These are phyloP conservation scores for Catagonus wagneri DNA, from an alignment of 2,113 vertebrate species.

Conservation along the genomic window DNA sequence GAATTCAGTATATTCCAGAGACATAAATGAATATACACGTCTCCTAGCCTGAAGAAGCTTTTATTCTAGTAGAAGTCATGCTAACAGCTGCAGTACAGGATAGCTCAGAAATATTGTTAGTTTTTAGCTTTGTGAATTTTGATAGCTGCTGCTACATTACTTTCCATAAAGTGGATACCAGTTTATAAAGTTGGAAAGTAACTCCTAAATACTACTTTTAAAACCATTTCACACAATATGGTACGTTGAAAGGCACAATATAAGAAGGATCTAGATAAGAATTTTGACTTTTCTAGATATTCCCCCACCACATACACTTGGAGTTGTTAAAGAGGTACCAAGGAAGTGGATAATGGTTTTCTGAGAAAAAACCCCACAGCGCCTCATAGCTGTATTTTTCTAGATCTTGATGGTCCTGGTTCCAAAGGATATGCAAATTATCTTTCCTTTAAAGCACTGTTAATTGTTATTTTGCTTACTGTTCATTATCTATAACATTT, in stretches of 20 bases:
- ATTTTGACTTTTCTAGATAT: neutral
- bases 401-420: neutral
- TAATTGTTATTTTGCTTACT: conserved; percentile 2
- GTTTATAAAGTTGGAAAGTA: neutral
- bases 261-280: conserved; percentile 22
- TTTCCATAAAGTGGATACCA: neutral
- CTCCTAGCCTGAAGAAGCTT: neutral
- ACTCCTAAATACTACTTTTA: conserved; percentile 24
- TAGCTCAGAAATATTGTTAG: neutral
- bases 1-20: neutral
- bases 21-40: neutral
- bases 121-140: conserved; percentile 43
- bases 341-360: neutral
- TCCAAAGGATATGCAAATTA: neutral
- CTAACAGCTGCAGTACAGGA: neutral
- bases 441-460: neutral
- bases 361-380: neutral
- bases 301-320: neutral
- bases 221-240: neutral
- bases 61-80: neutral
- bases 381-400: neutral
- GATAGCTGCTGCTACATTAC: neutral
- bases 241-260: neutral
- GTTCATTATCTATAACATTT: neutral
- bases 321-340: neutral